Evolutionary conservation across 2,113 vertebrate genomes (phyloP), one percentile per base, ranked within the genome.

Genomic region (Caretta caretta): DNA sequence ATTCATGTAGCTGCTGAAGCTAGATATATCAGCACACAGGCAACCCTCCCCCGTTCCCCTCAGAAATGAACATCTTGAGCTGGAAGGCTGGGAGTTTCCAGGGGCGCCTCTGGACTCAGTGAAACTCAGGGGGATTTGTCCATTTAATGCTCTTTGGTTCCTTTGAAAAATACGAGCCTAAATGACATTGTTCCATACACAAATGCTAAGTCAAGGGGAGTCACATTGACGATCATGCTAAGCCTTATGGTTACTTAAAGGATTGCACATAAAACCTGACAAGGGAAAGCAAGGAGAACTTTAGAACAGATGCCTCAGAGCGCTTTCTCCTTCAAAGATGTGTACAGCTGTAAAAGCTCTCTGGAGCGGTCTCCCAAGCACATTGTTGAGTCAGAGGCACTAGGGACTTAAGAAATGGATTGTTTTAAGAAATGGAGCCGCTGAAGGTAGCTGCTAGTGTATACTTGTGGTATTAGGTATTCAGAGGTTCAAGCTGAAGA

Each of bases 341-440:
- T 29, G 7, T 2, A 2, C 8, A 22, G 10, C 38, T 27, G 3
- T 14, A 53, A n/a, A 14, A 59, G 54, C 2, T 88, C 1, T 19
- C 11, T 0, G 1, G 50, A 31, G 53, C 62, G 59, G 75, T 24
- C 2, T 2, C 49, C n/a, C 29, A 85, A 27, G 54, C 27, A 29
- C 17, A 35, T 2, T 38, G 49, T 10, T 56, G 87, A 78, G 38
- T 84, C 38, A 46, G 35, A 38, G 6, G 6, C 35, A 38, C 35
- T 31, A 9, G 24, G 13, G 27, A 46, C 5, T 54, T 10, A 14
- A 50, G 38, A 82, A 54, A 83, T 42, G 1, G 0, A 0, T 1
- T 0, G 10, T 83, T 13, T 38, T 57, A 19, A 9, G 10, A 13
- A 5, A 22, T 65, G 13, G 31, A 93, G 10, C 38, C 27, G 35